Percentiles rank a stretch among this genome's conserved stretches.
These are phyloP conservation scores for Athene noctua DNA, from an alignment of 2,113 vertebrate species.

Conservation along the genomic window DNA sequence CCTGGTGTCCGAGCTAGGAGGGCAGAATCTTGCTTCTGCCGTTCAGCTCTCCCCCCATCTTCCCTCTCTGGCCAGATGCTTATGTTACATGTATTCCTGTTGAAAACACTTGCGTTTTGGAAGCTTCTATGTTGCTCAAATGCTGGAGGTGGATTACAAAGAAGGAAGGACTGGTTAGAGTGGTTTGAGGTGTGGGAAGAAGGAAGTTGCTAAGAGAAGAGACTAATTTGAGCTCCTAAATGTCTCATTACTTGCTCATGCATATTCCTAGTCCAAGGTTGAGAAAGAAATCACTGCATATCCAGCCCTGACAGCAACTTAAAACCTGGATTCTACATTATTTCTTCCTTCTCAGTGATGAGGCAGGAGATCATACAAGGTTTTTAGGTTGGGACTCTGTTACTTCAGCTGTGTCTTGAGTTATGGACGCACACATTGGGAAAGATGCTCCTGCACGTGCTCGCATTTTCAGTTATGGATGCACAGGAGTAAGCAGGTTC, in stretches of 20 bases:
- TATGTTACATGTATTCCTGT: background rate
- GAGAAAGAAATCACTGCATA: conserved; percentile 28
- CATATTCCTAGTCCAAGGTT: conserved; percentile 14
- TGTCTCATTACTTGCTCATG: conserved; percentile 51
- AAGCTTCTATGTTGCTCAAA: background rate
- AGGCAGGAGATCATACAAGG: background rate
- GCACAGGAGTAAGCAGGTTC: background rate
- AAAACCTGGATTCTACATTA: background rate
- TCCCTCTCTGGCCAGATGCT: background rate
- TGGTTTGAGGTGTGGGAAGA: conserved; percentile 35
- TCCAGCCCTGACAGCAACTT: background rate
- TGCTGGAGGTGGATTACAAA: conserved; percentile 44
- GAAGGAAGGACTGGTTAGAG: conserved; percentile 9
- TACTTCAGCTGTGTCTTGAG: background rate
- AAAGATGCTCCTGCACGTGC: background rate
- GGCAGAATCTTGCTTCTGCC: background rate
- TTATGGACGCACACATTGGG: background rate
- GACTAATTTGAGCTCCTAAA: conserved; percentile 38
- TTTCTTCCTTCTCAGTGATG: background rate
- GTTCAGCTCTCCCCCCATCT: background rate
- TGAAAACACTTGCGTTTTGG: background rate
- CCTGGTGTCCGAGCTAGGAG: too few species aligned
- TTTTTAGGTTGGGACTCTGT: background rate
- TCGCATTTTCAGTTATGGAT: background rate
- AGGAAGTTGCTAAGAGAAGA: conserved; percentile 61